Evolutionary conservation across 2,113 vertebrate species (phyloP), one percentile per base, ranked within the genome.

Genomic region (Lontra canadensis): DNA sequence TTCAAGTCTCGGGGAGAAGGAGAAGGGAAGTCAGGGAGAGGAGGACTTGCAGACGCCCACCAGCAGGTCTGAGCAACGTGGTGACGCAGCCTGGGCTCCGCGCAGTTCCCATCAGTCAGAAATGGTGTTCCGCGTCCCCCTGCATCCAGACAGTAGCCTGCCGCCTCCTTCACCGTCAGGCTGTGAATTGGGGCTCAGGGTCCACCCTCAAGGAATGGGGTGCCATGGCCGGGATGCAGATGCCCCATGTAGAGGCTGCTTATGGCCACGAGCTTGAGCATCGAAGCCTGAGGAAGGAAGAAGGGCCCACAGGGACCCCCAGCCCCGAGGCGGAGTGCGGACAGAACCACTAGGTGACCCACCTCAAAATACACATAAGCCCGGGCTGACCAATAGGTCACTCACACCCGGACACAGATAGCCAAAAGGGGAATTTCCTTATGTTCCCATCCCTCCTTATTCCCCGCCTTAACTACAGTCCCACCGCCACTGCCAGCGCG

Each of bases 151-250:
- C 55, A 3, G 1, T 18, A 7, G 7, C 31, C 21, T 4, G 11
- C 65, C 2, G 0, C 17, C 0, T 20, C 76, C 69, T 11, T 36
- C 31, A 1, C 0, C 0, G 2, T 15, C 0, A 1, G 34, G 8
- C 18, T 6, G 23, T 15, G 69, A 31, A 2, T 2, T 29, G 4
- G 52, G 47, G 67, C 67, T 15, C 0, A 34, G 47, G 2, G 39
- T 14, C 3, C 13, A 0, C 57, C 57, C n/a, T 7, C 1, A 4
- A 31, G 63, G 34, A 82, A 12, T 1, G 1, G 12, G 39, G 13
- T 1, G 11, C 67, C 4, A 0, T 0, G 18, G 11, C 42, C 12
- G 2, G 39, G 47, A 14, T 5, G 34, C 67, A 20, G 29, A 13
- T 0, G 14, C 13, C 42, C 13, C 3, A 13, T 25, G 73, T 1